phyloP scores from a whole-genome alignment of 2,888 invertebrate genomes.

The Congeria kusceri region DNA sequence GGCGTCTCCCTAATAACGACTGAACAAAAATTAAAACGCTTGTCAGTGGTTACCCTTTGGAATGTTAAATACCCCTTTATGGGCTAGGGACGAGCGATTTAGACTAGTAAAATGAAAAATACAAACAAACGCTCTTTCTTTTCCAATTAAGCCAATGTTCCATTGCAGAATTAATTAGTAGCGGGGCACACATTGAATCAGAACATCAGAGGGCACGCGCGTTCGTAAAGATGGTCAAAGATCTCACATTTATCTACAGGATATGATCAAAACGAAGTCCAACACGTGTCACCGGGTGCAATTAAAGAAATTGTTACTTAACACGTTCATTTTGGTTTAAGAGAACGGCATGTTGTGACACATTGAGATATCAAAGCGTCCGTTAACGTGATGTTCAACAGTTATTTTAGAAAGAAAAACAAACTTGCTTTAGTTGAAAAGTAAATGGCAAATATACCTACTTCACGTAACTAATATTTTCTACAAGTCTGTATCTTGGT shows the following conservation, averaged over 20 bases:
- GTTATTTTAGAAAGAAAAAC: too few relatives aligned
- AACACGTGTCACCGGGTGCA: too few relatives aligned
- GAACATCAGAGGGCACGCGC: constrained; percentile 46
- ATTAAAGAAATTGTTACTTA: too few relatives aligned
- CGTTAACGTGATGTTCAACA: too few relatives aligned
- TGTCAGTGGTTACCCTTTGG: constrained; percentile 47
- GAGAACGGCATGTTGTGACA: too few relatives aligned
- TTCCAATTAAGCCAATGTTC: constrained; percentile 46
- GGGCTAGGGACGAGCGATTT: constrained; percentile 24
- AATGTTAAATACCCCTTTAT: constrained; percentile 56
- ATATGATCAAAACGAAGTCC: too few relatives aligned
- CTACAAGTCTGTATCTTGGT: too few relatives aligned
- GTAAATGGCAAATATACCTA: too few relatives aligned
- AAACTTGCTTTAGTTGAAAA: too few relatives aligned
- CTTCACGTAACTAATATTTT: too few relatives aligned
- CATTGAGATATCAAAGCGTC: too few relatives aligned
- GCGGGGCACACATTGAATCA: constrained; percentile 20
- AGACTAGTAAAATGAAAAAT: constrained; percentile 31
- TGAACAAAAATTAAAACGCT: constrained; percentile 47
- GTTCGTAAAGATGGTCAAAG: constrained; percentile 50
- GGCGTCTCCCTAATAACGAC: background rate
- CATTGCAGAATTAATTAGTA: constrained; percentile 54
- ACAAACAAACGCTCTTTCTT: constrained; percentile 49
- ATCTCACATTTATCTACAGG: background rate
- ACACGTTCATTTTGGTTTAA: too few relatives aligned